These are phyloP conservation scores for Haliaeetus leucogaster DNA, from an alignment of 2,113 vertebrate species.

Conservation along the genomic window DNA sequence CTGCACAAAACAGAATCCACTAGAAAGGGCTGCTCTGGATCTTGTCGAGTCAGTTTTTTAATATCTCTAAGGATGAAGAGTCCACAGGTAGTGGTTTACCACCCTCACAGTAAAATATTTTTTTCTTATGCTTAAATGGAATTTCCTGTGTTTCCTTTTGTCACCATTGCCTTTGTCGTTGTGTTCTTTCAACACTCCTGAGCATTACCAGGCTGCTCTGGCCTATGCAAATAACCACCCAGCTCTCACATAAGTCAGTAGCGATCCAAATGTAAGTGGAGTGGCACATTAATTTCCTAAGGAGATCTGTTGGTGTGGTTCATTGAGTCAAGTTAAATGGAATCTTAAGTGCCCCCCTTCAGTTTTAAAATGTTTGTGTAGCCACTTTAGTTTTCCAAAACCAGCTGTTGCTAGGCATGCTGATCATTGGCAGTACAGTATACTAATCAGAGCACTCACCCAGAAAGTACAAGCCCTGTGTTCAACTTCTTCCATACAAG, in stretches of 20 bases:
- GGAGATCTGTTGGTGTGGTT: background rate
- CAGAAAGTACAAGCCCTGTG: background rate
- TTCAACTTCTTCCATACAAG: background rate
- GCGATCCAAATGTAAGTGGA: background rate
- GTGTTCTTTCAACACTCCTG: background rate
- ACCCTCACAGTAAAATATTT: background rate
- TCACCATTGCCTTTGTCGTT: background rate
- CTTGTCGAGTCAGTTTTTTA: background rate
- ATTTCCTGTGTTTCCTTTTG: background rate
- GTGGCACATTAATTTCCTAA: background rate
- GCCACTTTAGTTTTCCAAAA: background rate
- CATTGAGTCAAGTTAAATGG: background rate
- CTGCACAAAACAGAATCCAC: background rate
- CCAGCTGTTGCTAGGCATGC: background rate
- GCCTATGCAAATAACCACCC: background rate
- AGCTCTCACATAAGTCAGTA: background rate
- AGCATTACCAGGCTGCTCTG: background rate
- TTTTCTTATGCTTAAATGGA: background rate
- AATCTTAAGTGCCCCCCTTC: background rate
- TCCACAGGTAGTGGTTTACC: background rate
- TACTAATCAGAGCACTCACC: background rate
- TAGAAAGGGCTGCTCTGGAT: background rate
- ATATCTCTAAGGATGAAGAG: background rate
- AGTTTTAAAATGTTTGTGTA: background rate
- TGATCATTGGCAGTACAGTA: background rate